These are phyloP conservation scores for Apostichopus leukothele DNA, from an alignment of 53 echinoderm and acorn worm genomes.

Conservation along the genomic window DNA sequence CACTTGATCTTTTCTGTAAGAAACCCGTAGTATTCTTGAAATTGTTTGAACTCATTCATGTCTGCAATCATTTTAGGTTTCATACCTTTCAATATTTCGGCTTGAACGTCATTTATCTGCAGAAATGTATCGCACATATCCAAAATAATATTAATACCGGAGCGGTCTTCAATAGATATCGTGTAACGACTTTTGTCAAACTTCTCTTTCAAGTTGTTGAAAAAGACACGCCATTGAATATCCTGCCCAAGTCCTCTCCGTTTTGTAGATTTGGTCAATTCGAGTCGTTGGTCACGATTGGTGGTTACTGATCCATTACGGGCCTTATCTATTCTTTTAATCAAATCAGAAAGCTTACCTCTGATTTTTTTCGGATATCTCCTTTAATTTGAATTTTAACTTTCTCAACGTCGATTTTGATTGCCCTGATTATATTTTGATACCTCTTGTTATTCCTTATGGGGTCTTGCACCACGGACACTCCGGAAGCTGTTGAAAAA, in stretches of 20 bases:
- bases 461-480: constrained; percentile 69
- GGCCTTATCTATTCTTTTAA: neutral
- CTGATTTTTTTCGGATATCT: neutral
- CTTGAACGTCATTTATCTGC: neutral
- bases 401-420: constrained; percentile 53
- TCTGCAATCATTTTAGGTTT: too few relatives aligned
- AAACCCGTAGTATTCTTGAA: neutral
- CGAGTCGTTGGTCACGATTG: too few relatives aligned
- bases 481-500: constrained; percentile 44
- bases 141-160: neutral
- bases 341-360: neutral
- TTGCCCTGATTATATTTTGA: constrained; percentile 58
- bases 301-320: neutral
- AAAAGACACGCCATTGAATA: neutral
- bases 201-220: neutral
- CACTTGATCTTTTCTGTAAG: neutral
- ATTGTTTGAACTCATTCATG: neutral
- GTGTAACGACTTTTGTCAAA: neutral
- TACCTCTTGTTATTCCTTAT: constrained; percentile 65
- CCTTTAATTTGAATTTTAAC: constrained; percentile 59
- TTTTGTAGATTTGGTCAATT: too few relatives aligned
- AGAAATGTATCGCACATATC: neutral
- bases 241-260: neutral
- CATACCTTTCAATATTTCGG: neutral
- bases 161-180: neutral